phyloP scores from a whole-genome alignment of 2,888 invertebrate genomes.

The Aphodius granarius region DNA sequence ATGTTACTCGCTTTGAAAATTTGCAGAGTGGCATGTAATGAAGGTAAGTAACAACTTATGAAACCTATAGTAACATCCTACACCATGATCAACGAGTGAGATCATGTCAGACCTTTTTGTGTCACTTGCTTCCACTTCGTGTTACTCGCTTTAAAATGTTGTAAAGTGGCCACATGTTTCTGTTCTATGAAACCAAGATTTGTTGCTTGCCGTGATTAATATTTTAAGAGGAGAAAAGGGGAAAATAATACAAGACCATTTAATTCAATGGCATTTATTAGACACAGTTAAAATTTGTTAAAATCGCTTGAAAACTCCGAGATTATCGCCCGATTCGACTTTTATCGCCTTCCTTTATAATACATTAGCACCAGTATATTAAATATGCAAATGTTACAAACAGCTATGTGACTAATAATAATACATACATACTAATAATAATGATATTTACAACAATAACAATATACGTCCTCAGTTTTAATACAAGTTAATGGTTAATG shows the following conservation, averaged over 20 bases:
- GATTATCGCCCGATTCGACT: not conserved
- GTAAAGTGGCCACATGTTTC: too few species aligned
- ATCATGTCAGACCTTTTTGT: too few species aligned
- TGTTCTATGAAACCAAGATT: too few species aligned
- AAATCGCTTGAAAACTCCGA: not conserved
- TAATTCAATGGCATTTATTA: conserved; percentile 25
- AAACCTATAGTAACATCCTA: too few species aligned
- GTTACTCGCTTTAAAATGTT: too few species aligned
- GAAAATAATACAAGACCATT: conserved; percentile 18
- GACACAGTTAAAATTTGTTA: conserved; percentile 22
- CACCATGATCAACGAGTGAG: too few species aligned
- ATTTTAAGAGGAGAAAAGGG: conserved; percentile 7
- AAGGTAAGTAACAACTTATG: too few species aligned
- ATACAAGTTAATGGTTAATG: conserved; percentile 16
- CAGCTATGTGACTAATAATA: not conserved
- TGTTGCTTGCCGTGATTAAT: too few species aligned
- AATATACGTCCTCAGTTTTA: conserved; percentile 21
- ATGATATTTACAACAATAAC: conserved; percentile 25
- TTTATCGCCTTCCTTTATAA: not conserved
- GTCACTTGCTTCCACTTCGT: too few species aligned
- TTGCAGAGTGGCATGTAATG: too few species aligned
- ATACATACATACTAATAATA: conserved; percentile 26
- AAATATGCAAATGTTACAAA: conserved; percentile 19
- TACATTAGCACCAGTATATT: conserved; percentile 27
- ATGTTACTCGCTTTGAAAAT: too few species aligned